Evolutionary conservation across 2,797 vertebrate species (phyloP).

Genomic region (Chanos chanos): DNA sequence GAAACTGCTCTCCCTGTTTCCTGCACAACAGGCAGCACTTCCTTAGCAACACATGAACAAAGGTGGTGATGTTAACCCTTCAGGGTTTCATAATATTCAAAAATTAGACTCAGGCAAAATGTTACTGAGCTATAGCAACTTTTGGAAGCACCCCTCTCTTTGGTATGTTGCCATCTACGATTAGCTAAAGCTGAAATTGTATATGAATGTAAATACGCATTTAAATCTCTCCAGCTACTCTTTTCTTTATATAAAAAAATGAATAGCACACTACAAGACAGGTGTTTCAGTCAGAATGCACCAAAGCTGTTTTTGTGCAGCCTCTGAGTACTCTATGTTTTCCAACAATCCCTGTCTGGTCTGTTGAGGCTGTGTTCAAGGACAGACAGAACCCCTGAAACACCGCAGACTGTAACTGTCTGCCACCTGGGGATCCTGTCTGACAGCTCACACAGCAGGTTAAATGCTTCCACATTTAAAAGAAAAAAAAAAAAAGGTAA

Average conservation of each 20-base stretch:
- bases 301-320: too few relatives aligned
- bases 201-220: too few relatives aligned
- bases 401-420: constrained; percentile 45
- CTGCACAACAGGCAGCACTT: constrained; percentile 92
- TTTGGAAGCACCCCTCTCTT: too few relatives aligned
- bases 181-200: too few relatives aligned
- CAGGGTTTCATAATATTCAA: constrained; percentile 49
- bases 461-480: constrained; percentile 51
- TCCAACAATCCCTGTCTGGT: constrained; percentile 40
- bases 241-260: too few relatives aligned
- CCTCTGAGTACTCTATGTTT: too few relatives aligned
- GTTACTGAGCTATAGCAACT: too few relatives aligned
- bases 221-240: too few relatives aligned
- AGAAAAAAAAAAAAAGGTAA: constrained; percentile 39
- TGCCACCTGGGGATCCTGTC: constrained; percentile 53
- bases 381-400: constrained; percentile 56
- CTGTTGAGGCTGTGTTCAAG: constrained; percentile 56
- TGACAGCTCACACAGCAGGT: constrained; percentile 59
- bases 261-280: too few relatives aligned
- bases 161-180: too few relatives aligned
- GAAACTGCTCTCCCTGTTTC: constrained; percentile 96
- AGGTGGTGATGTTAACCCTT: constrained; percentile 81
- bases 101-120: too few relatives aligned
- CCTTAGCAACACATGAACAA: constrained; percentile 89
- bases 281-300: too few relatives aligned